Evolutionary conservation across 1,140 invertebrate species (phyloP).

Genomic region (Anagrus nilaparvatae): DNA sequence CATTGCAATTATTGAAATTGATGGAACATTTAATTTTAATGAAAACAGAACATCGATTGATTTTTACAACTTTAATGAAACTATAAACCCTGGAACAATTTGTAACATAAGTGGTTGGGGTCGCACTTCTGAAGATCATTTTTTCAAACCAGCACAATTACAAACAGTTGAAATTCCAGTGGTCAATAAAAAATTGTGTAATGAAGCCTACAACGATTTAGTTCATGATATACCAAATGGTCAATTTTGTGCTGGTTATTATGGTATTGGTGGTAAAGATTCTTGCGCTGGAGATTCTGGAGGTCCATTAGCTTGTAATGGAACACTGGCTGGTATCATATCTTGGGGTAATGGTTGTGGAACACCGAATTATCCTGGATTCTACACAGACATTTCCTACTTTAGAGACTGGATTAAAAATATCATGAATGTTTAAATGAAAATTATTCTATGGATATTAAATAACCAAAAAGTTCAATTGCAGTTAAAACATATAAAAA

Average conservation of each 20-base stretch:
- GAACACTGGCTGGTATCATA: slow-evolving; percentile 36
- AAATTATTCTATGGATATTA: too few species aligned
- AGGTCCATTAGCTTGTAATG: slow-evolving; percentile 21
- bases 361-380: slow-evolving; percentile 39
- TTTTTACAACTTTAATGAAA: background rate
- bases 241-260: too few species aligned
- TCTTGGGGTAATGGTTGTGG: slow-evolving; percentile 44
- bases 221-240: too few species aligned
- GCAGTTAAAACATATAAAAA: too few species aligned
- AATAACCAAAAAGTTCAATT: too few species aligned
- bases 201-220: too few species aligned
- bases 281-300: slow-evolving; percentile 24
- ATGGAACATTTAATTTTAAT: background rate
- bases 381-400: slow-evolving; percentile 41
- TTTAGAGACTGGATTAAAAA: slow-evolving; percentile 29
- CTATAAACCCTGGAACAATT: background rate
- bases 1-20: background rate
- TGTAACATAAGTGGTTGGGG: background rate
- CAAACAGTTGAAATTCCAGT: background rate
- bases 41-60: background rate
- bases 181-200: background rate
- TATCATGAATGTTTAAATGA: too few species aligned
- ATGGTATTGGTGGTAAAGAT: slow-evolving; percentile 7
- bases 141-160: background rate
- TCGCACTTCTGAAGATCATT: background rate